Evolutionary conservation across 2,888 invertebrate species (phyloP).

Genomic region (Drosophila eohydei): DNA sequence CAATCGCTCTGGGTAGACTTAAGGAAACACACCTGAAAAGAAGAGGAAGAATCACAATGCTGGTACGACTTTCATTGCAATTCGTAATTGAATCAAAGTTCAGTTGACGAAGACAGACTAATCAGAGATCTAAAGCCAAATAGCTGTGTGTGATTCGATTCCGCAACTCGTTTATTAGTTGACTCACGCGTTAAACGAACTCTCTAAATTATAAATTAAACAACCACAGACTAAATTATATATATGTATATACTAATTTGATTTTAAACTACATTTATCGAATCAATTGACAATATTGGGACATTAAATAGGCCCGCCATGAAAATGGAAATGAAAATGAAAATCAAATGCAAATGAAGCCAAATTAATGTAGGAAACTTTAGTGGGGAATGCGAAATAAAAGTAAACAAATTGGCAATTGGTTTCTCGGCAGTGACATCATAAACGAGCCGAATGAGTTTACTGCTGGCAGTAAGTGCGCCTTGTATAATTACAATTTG

Average conservation of each 20-base stretch:
- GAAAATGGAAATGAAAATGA: neutral
- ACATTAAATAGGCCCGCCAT: neutral
- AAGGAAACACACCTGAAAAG: neutral
- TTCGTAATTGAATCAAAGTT: neutral
- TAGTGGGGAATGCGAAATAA: conserved; percentile 16
- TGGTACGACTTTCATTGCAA: neutral
- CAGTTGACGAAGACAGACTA: neutral
- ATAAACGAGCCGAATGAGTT: conserved; percentile 19
- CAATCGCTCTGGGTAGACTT: too few species aligned
- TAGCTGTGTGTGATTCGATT: neutral
- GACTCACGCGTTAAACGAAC: neutral
- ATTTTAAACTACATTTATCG: conserved; percentile 18
- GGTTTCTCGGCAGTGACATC: conserved; percentile 23
- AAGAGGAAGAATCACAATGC: neutral
- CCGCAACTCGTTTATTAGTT: neutral
- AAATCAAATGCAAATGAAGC: conserved; percentile 13
- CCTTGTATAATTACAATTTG: conserved; percentile 57
- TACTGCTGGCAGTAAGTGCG: conserved; percentile 43
- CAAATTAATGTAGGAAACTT: conserved; percentile 14
- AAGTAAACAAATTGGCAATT: conserved; percentile 35
- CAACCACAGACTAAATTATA: neutral
- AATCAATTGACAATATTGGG: conserved; percentile 10
- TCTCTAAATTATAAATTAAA: conserved; percentile 4
- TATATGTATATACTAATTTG: neutral
- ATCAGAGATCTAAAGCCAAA: neutral